A percentile compares a stretch with the other conserved stretches of the same genome.
Evolutionary conservation across 2,888 invertebrate genomes (phyloP).

Genomic region (Lepidocyrtoides sp.): DNA sequence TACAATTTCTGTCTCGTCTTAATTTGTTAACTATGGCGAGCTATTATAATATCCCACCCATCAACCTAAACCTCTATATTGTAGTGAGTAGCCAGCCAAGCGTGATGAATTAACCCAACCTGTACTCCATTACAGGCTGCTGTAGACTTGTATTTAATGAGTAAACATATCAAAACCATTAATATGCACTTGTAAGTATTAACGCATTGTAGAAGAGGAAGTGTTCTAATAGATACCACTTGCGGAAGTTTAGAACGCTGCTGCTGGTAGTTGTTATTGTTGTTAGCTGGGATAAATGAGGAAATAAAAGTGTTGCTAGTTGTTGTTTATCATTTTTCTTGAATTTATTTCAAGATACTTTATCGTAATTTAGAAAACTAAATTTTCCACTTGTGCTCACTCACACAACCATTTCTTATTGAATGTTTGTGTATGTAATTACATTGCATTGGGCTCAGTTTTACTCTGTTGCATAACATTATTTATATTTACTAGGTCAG

Average conservation of each 20-base stretch:
- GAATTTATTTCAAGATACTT: background rate
- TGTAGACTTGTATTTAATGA: conserved; percentile 9
- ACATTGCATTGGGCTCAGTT: background rate
- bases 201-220: conserved; percentile 52
- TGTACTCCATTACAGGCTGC: background rate
- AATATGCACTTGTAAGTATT: conserved; percentile 25
- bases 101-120: background rate
- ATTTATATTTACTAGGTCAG: conserved; percentile 57
- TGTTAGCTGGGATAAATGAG: conserved; percentile 40
- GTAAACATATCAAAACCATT: conserved; percentile 31
- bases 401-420: background rate
- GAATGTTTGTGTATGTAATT: background rate
- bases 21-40: too few relatives aligned
- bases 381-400: conserved; percentile 30
- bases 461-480: conserved; percentile 66
- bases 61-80: background rate
- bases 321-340: conserved; percentile 33
- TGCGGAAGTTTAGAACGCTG: conserved; percentile 57
- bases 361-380: conserved; percentile 19
- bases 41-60: background rate
- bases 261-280: background rate
- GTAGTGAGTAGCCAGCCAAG: conserved; percentile 16
- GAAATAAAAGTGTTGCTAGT: conserved; percentile 27
- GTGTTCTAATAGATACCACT: conserved; percentile 60
- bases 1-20: background rate